Conservation (phyloP, 2,113 vertebrate genomes). For the Engystomops pustulosus region DNA sequence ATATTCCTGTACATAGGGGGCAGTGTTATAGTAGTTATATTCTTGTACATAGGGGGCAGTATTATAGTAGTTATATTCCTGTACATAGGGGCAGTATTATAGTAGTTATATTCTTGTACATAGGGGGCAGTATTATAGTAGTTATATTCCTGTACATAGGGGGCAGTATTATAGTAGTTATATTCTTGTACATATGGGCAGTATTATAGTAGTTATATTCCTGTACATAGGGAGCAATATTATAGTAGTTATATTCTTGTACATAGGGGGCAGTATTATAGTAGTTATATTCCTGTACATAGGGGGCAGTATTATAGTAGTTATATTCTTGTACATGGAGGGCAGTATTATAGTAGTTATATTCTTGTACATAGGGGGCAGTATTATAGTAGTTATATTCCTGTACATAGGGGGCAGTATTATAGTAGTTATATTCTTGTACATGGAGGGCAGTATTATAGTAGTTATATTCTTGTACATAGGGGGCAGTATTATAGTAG, state of each 20-base stretch:
- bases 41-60: neutral
- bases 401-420: neutral
- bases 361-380: neutral
- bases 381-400: slow-evolving; percentile 11
- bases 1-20: neutral
- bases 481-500: too few species aligned
- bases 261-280: neutral
- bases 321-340: neutral
- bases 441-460: neutral
- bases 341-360: neutral
- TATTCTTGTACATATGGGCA: neutral
- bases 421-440: slow-evolving; percentile 3
- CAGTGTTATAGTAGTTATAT: neutral
- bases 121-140: neutral
- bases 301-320: neutral
- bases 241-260: neutral
- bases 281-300: neutral
- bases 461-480: slow-evolving; percentile 1
- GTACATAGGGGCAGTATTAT: neutral
- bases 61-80: slow-evolving; percentile 7
- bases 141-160: neutral
- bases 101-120: neutral
- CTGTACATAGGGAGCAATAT: neutral
- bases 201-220: neutral
- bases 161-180: neutral